Conservation (phyloP, 1,140 invertebrate species). For the Charaxes varanes region DNA sequence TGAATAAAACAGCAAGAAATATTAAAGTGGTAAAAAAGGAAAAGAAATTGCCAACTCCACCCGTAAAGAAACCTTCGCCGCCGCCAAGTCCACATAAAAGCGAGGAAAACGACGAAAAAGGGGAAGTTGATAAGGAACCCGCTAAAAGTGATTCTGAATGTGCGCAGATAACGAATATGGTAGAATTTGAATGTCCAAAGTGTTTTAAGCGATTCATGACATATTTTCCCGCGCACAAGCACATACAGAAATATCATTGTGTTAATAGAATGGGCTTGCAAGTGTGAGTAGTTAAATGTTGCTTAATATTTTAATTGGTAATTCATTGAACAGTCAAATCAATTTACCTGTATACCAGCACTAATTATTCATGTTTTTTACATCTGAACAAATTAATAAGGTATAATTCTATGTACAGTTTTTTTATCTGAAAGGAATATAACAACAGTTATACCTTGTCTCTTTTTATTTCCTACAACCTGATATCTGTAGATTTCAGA, state of each 20-base stretch:
- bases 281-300: too few relatives aligned
- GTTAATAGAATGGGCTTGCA: too few relatives aligned
- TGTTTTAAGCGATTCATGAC: slow-evolving; percentile 29
- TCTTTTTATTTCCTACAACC: too few relatives aligned
- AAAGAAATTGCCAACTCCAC: slow-evolving; percentile 1
- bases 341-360: too few relatives aligned
- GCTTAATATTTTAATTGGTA: too few relatives aligned
- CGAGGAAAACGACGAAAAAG: slow-evolving; percentile 4
- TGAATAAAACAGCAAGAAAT: slow-evolving; percentile 1
- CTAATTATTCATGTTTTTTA: too few relatives aligned
- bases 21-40: slow-evolving; percentile 8
- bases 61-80: slow-evolving; percentile 3
- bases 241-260: slow-evolving; percentile 46
- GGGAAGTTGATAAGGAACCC: background rate
- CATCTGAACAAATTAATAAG: too few relatives aligned
- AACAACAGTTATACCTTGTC: too few relatives aligned
- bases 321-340: too few relatives aligned
- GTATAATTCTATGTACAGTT: too few relatives aligned
- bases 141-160: background rate
- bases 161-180: slow-evolving; percentile 4
- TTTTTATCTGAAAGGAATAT: too few relatives aligned
- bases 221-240: slow-evolving; percentile 38
- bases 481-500: too few relatives aligned
- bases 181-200: slow-evolving; percentile 40
- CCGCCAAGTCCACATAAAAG: slow-evolving; percentile 4